phyloP scores from a whole-genome alignment of 2,113 vertebrate genomes.

The Formicarius rufipectus region DNA sequence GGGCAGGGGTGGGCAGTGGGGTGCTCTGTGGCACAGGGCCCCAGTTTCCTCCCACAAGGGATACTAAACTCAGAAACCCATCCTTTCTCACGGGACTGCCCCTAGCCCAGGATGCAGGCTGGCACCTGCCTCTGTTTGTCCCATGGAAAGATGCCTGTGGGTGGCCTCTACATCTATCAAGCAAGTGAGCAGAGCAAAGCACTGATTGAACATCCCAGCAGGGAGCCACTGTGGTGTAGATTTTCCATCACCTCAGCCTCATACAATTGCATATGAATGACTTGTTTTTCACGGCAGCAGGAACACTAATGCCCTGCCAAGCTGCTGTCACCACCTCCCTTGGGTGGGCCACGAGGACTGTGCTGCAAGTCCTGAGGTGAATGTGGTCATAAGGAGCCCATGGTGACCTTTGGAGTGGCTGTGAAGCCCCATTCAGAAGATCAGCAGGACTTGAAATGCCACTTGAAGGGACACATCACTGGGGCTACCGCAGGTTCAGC shows the following conservation, averaged over 20 bases:
- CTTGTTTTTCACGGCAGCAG: fast-evolving
- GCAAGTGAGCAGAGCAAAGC: not conserved
- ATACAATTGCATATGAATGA: conserved; percentile 14
- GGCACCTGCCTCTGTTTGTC: fast-evolving
- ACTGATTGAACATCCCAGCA: not conserved
- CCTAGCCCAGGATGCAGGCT: not conserved
- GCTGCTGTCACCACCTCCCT: not conserved
- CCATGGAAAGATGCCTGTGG: not conserved
- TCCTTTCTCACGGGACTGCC: fast-evolving
- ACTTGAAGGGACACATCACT: not conserved
- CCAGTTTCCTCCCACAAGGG: fast-evolving
- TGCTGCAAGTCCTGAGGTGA: fast-evolving
- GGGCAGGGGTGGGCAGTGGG: not conserved
- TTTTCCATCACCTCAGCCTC: not conserved
- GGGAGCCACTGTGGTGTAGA: not conserved
- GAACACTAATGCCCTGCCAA: not conserved
- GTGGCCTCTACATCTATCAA: not conserved
- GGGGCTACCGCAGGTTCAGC: not conserved
- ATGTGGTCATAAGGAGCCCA: not conserved
- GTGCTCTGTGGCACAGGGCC: too few relatives aligned
- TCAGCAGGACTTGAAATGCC: not conserved
- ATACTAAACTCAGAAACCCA: not conserved
- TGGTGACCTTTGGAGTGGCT: not conserved
- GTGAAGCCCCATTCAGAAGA: not conserved
- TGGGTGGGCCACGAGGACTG: not conserved